These are phyloP conservation scores for Psittacula echo DNA, from an alignment of 2,797 vertebrate genomes.

Conservation along the genomic window DNA sequence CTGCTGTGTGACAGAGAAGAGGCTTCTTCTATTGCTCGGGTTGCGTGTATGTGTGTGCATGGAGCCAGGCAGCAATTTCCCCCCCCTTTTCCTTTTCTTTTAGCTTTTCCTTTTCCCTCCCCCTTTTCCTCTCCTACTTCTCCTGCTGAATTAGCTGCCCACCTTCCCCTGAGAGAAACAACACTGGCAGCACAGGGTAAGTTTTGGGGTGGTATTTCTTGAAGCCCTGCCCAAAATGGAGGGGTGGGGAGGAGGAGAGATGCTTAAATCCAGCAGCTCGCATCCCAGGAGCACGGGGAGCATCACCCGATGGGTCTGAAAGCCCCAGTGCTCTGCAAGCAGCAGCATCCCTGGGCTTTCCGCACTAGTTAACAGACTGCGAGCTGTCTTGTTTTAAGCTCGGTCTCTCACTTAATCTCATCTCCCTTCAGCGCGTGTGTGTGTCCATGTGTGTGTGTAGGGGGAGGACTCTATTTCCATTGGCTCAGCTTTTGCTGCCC, in stretches of 20 bases:
- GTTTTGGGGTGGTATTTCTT: not conserved
- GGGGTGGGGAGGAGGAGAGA: conserved; percentile 2
- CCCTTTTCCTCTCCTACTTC: not conserved
- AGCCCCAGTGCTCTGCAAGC: conserved; percentile 49
- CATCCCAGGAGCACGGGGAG: not conserved
- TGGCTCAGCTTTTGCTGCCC: conserved; percentile 84
- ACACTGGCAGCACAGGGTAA: not conserved
- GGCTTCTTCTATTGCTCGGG: not conserved
- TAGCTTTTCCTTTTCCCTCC: not conserved
- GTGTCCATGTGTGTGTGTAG: conserved; percentile 57
- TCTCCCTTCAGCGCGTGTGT: conserved; percentile 75
- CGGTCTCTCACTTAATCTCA: conserved; percentile 75
- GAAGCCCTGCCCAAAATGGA: conserved; percentile 49
- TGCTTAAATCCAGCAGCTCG: conserved; percentile 21
- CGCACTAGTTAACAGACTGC: conserved; percentile 76
- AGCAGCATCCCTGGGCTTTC: conserved; percentile 65
- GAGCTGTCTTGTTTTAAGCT: conserved; percentile 72
- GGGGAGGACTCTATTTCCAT: conserved; percentile 86
- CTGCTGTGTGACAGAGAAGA: not conserved
- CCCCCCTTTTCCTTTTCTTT: not conserved
- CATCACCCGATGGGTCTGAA: not conserved
- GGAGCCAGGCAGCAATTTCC: not conserved
- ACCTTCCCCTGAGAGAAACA: not conserved
- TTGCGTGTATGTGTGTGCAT: not conserved
- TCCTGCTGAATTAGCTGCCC: conserved; percentile 47